These are phyloP conservation scores for Triplophysa tibetana DNA, from an alignment of 2,113 vertebrate species.

Conservation along the genomic window DNA sequence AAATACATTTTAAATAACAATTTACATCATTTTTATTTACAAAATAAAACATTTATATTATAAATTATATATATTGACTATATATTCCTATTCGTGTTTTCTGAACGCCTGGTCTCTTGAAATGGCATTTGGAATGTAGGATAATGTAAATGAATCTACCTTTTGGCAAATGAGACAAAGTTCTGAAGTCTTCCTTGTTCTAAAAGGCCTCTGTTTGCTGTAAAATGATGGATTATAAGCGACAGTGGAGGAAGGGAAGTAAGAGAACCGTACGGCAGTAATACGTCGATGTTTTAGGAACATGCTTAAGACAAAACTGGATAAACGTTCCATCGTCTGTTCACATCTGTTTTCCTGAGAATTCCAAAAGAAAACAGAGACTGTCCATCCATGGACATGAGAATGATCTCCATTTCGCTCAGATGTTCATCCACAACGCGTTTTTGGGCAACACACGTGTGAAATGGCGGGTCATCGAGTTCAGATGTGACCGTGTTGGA, in stretches of 20 bases:
- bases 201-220: conserved; percentile 14
- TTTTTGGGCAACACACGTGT: neutral
- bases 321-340: neutral
- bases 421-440: neutral
- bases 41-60: neutral
- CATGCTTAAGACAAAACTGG: neutral
- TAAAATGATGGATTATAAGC: neutral
- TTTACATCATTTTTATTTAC: conserved; percentile 25
- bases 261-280: neutral
- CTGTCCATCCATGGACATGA: neutral
- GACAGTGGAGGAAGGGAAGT: neutral
- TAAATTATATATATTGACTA: neutral
- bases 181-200: neutral
- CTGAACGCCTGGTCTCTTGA: neutral
- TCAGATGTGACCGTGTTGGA: neutral
- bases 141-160: neutral
- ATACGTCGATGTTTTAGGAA: neutral
- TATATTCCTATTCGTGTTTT: neutral
- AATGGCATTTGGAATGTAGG: neutral
- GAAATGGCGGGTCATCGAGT: neutral
- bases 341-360: neutral
- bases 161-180: conserved; percentile 2
- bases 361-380: neutral
- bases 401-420: conserved; percentile 7
- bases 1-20: conserved; percentile 60